These are phyloP conservation scores for Mobula birostris DNA, from an alignment of 2,113 vertebrate genomes.

Conservation along the genomic window DNA sequence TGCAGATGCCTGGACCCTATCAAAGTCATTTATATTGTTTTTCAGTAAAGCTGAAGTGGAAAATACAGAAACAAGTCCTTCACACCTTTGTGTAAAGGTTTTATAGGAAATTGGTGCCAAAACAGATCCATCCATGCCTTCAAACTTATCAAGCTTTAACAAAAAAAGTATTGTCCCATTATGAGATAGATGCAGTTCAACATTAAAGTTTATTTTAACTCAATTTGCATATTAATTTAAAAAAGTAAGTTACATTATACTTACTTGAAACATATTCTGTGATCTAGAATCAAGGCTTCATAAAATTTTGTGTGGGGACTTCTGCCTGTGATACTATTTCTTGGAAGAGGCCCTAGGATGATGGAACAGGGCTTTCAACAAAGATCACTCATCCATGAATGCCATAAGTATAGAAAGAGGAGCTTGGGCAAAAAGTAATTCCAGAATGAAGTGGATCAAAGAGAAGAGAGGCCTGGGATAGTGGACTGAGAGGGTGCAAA, in stretches of 20 bases:
- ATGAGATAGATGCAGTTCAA: not conserved
- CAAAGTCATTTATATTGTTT: not conserved
- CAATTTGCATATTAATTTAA: not conserved
- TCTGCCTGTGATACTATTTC: too few relatives aligned
- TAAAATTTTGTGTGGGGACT: too few relatives aligned
- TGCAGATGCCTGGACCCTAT: not conserved
- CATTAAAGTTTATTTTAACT: not conserved
- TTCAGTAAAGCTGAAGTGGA: not conserved
- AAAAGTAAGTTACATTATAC: not conserved
- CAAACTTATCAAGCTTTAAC: not conserved
- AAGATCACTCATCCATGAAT: too few relatives aligned
- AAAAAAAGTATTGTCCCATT: not conserved
- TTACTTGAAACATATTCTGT: not conserved
- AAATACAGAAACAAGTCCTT: not conserved
- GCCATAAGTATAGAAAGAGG: too few relatives aligned
- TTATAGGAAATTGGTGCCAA: not conserved
- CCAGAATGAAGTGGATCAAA: too few relatives aligned
- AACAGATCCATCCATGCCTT: not conserved
- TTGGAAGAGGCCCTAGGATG: too few relatives aligned
- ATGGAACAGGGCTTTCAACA: too few relatives aligned
- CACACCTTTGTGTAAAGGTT: not conserved
- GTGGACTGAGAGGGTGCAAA: too few relatives aligned
- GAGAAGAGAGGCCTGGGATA: too few relatives aligned
- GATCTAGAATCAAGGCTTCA: too few relatives aligned
- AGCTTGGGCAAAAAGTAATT: too few relatives aligned